These are phyloP conservation scores for Gandaritis pyraliata DNA, from an alignment of 2,888 invertebrate species.

Conservation along the genomic window DNA sequence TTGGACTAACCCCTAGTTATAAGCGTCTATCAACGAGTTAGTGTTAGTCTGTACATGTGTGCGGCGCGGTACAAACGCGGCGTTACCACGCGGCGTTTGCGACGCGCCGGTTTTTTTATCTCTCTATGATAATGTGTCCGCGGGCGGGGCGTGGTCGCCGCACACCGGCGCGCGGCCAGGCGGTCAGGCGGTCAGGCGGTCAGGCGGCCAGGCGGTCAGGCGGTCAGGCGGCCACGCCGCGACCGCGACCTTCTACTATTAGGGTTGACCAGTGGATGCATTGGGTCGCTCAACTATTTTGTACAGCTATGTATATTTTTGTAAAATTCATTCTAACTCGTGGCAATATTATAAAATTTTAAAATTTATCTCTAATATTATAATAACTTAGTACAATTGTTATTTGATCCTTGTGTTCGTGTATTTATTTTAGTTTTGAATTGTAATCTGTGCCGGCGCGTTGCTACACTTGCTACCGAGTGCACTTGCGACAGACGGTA, in stretches of 20 bases:
- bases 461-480: conserved; percentile 20
- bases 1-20: conserved; percentile 57
- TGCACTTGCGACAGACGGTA: conserved; percentile 26
- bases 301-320: conserved; percentile 83
- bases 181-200: too few relatives aligned
- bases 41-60: conserved; percentile 56
- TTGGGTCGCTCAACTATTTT: conserved; percentile 76
- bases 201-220: too few relatives aligned
- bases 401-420: conserved; percentile 51
- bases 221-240: conserved; percentile 13
- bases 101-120: conserved; percentile 33
- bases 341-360: conserved; percentile 80
- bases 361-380: conserved; percentile 73
- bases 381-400: conserved; percentile 78
- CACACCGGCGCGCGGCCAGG: neutral
- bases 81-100: conserved; percentile 29
- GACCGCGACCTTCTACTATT: conserved; percentile 29
- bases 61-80: conserved; percentile 36
- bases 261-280: conserved; percentile 65
- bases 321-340: conserved; percentile 79
- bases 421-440: conserved; percentile 33
- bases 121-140: conserved; percentile 23
- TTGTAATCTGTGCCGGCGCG: conserved; percentile 31
- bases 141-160: neutral
- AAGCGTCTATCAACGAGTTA: conserved; percentile 82